Evolutionary conservation across 2,888 invertebrate species (phyloP), one percentile per base, ranked within the genome.

Genomic region (Mesodorylaimus sp.): DNA sequence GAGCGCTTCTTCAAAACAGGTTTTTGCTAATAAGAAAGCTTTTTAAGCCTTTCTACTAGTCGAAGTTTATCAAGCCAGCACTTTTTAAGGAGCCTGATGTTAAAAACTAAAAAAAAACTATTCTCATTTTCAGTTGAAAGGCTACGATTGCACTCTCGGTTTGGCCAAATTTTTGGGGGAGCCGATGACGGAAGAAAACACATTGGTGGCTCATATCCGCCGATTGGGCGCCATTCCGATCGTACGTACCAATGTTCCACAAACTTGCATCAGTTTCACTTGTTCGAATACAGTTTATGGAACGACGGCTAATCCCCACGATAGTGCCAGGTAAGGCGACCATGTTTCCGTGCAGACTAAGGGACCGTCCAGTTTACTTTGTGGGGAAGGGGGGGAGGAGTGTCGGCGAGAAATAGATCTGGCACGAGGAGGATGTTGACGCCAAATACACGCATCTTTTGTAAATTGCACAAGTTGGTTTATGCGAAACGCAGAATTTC

Each of bases 161-260:
- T 52, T 66, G 28, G 61, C 62, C 1, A 64, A 66, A 55, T 55
- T 56, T n/a, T 53, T 68, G 28, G 60, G 61, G 28, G 54, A 60
- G 42, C 68, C 67, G 2, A 54, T 55, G 13, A 32, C 46, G 10
- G 55, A 58, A 13, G 57, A 54, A 27, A 51, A 58, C 1, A 55
- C 55, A 7, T 19, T 63, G 10, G 53, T 52, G 2, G 13, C 36
- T 25, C 49, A 50, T 32, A 19, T 41, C 51, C 50, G 24, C 39
- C 57, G 2, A 2, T 50, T 60, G 24, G 70, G 71, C 28, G 70
- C 69, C 27, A 57, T 71, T 29, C 70, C 70, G 1, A 69, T 64
- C 62, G 66, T 62, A 25, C 65, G 63, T 57, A 70, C 66, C 7
- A 67, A 67, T 54, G 57, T 63, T 24, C 64, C 66, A 1, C 66